These are phyloP conservation scores for Pipa parva DNA, from an alignment of 2,113 vertebrate species.

Conservation along the genomic window DNA sequence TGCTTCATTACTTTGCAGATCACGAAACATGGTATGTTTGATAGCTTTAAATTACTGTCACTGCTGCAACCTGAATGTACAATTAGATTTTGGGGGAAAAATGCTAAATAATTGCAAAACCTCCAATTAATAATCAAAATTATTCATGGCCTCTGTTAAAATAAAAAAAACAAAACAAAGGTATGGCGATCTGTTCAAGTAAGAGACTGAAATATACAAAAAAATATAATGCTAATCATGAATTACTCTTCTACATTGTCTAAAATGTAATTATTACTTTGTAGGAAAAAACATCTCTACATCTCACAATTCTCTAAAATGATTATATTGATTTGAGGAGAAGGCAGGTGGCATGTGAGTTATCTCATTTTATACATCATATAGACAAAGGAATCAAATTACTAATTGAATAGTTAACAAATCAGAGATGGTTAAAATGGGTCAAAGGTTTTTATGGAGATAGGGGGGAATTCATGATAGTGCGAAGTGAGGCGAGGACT, in stretches of 20 bases:
- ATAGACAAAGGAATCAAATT: conserved; percentile 26
- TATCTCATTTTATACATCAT: conserved; percentile 32
- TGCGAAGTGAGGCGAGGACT: background rate
- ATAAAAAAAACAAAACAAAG: background rate
- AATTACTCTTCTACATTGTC: background rate
- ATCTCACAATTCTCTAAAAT: conserved; percentile 8
- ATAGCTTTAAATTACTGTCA: conserved; percentile 15
- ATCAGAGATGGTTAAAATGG: conserved; percentile 6
- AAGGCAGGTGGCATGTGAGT: conserved; percentile 23
- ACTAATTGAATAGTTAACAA: conserved; percentile 4
- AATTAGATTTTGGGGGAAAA: conserved; percentile 16
- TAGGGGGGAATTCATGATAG: background rate
- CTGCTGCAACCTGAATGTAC: conserved; percentile 5
- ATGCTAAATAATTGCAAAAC: conserved; percentile 15
- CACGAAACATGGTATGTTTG: conserved; percentile 3
- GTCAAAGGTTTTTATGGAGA: conserved; percentile 28
- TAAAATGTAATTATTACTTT: background rate
- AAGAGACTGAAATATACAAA: background rate
- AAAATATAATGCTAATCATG: background rate
- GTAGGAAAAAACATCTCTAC: background rate
- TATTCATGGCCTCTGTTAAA: conserved; percentile 14
- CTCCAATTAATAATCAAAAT: conserved; percentile 25
- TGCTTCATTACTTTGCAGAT: conserved; percentile 6
- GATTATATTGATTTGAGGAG: conserved; percentile 12
- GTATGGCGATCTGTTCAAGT: too few relatives aligned